Evolutionary conservation across 2,113 vertebrate genomes (phyloP), one percentile per base, ranked within the genome.

Genomic region (Xiphophorus couchianus): DNA sequence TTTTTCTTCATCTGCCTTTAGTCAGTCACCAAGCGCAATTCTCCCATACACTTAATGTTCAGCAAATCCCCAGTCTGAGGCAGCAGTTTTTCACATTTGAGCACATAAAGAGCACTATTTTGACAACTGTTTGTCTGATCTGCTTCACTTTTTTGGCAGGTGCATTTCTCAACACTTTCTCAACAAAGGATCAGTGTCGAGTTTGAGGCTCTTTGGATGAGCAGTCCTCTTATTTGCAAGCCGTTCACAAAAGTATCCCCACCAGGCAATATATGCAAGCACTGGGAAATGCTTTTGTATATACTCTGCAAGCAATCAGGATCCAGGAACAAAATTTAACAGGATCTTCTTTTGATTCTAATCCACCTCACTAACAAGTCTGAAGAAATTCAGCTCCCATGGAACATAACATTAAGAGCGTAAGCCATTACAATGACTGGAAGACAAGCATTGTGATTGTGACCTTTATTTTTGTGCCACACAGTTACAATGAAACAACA

Each of bases 381-480:
- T 58, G 9, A 58, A 58, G 25, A 58, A n/a, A 58, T 25, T 58
- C 51, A 58, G 22, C 25, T 58, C 25, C 25, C 5, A 58, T 3
- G 3, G 2, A 48, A 19, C 44, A 42, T 42, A 19, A 58, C 25
- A n/a, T 25, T 10, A n/a, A 58, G 10, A 58, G 25, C 2, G 51
- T 19, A 54, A 54, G 22, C 22, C 25, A n/a, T 25, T 58, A n/a
- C 25, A 58, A 58, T n/a, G 2, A 58, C 51, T 58, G 51, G 22
- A 66, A 66, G 70, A 89, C 78, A 68, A 72, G 25, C 30, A 37
- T 62, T 72, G 80, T 86, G 88, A 88, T 85, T 80, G 89, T 90
- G 88, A 91, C 88, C 88, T 93, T 93, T 92, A 87, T 89, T 92
- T 85, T 82, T 92, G 84, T 90, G 90, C 88, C 91, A 88, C 90